phyloP scores from a whole-genome alignment of 2,113 vertebrate genomes.

The Drymodes brunneopygia region DNA sequence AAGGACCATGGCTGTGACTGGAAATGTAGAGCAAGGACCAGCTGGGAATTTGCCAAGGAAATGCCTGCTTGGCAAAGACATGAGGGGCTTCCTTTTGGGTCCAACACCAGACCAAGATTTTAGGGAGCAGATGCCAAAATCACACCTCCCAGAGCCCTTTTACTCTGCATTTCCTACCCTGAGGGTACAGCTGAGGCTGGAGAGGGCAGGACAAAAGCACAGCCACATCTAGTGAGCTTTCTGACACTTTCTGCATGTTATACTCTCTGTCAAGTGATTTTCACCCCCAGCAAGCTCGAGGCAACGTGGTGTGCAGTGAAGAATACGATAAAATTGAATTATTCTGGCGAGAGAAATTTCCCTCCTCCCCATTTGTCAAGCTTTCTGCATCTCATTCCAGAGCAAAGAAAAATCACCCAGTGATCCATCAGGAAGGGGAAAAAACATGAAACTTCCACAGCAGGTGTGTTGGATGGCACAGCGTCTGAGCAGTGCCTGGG shows the following conservation, averaged over 20 bases:
- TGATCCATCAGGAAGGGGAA: neutral
- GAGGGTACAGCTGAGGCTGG: accelerated
- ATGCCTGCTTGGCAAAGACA: accelerated
- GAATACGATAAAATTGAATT: constrained; percentile 39
- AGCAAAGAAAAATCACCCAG: neutral
- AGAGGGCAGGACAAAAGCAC: neutral
- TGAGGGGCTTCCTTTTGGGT: neutral
- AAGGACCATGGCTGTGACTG: accelerated
- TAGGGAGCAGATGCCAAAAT: neutral
- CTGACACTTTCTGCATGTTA: neutral
- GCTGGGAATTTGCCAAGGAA: neutral
- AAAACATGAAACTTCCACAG: neutral
- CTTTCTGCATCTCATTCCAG: neutral
- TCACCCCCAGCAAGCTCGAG: neutral
- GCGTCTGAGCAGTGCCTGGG: neutral
- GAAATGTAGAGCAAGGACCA: neutral
- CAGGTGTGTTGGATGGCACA: neutral
- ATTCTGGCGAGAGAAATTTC: neutral
- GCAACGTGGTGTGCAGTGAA: neutral
- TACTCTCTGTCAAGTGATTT: neutral
- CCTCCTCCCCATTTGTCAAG: constrained; percentile 1
- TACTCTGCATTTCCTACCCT: neutral
- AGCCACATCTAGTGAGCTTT: neutral
- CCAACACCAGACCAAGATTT: neutral
- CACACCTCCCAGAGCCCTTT: neutral